Conservation (phyloP, 1,140 invertebrate genomes). For the Whitmania pigra region DNA sequence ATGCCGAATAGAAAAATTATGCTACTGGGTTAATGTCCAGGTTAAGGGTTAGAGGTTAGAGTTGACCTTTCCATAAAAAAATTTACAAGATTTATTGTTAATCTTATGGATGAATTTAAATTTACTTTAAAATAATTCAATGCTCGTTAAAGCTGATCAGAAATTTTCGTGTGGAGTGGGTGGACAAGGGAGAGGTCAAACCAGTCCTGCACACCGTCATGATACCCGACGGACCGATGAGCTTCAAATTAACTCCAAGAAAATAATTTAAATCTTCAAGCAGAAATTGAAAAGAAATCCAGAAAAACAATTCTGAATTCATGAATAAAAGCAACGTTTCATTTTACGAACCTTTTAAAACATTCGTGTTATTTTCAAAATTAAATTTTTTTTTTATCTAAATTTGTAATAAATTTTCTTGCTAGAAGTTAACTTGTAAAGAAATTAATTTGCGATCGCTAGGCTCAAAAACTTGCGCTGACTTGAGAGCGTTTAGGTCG, state of each 20-base stretch:
- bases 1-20: conserved; percentile 5
- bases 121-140: too few relatives aligned
- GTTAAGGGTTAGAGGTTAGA: too few relatives aligned
- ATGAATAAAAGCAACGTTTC: background rate
- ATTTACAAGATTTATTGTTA: too few relatives aligned
- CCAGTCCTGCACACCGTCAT: conserved; percentile 37
- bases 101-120: too few relatives aligned
- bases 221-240: conserved; percentile 37
- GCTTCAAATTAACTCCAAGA: conserved; percentile 29
- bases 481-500: too few relatives aligned
- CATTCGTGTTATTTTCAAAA: background rate
- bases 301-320: too few relatives aligned
- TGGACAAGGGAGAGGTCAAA: conserved; percentile 31
- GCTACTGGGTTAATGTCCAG: background rate
- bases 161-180: conserved; percentile 36
- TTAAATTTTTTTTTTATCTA: background rate
- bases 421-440: too few relatives aligned
- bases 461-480: too few relatives aligned
- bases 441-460: too few relatives aligned
- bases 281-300: too few relatives aligned
- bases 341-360: background rate
- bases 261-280: conserved; percentile 6
- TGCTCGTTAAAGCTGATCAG: conserved; percentile 24
- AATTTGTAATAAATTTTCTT: background rate
- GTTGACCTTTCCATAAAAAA: too few relatives aligned